Conservation (phyloP, 2,113 vertebrate species). For the Anhinga anhinga region DNA sequence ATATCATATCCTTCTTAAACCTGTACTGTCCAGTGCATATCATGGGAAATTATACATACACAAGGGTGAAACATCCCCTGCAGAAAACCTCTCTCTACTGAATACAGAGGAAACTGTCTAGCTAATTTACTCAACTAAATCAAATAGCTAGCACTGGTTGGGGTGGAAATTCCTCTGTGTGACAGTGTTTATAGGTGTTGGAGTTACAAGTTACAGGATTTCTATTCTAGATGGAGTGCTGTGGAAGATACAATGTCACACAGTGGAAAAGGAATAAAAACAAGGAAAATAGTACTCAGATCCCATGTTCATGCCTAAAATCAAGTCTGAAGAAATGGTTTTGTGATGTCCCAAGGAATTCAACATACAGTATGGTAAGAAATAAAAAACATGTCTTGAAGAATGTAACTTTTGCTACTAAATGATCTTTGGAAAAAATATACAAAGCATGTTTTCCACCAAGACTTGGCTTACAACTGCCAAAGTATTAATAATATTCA, state of each 20-base stretch:
- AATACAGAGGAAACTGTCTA: background rate
- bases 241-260: slow-evolving; percentile 49
- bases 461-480: background rate
- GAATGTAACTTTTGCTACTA: background rate
- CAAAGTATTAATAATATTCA: background rate
- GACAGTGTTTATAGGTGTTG: background rate
- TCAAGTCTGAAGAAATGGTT: slow-evolving; percentile 16
- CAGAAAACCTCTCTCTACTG: background rate
- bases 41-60: background rate
- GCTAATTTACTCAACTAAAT: background rate
- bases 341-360: slow-evolving; percentile 7
- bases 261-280: slow-evolving; percentile 46
- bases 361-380: slow-evolving; percentile 1
- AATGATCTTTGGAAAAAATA: background rate
- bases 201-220: background rate
- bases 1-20: background rate
- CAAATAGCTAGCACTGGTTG: background rate
- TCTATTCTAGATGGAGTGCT: slow-evolving; percentile 51
- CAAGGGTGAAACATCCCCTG: background rate
- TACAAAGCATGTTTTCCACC: background rate
- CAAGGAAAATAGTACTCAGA: slow-evolving; percentile 4
- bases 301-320: slow-evolving; percentile 47
- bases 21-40: background rate
- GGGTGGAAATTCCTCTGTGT: background rate
- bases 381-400: background rate